Evolutionary conservation across 23 tunicate species (phyloP).

Genomic region (Trididemnum nubilum): DNA sequence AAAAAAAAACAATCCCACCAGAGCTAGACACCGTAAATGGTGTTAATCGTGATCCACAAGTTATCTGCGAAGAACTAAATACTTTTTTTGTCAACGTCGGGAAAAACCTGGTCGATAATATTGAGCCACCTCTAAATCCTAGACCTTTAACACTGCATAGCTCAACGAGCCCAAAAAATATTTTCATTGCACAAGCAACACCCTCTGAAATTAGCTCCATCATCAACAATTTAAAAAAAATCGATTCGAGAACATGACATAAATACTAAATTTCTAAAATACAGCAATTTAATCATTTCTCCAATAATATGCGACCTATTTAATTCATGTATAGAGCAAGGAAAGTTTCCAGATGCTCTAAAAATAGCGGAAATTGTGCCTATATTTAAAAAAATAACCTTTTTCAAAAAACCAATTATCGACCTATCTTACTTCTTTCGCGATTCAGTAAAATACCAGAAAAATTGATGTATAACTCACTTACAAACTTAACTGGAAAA

Average conservation of each 20-base stretch:
- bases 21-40: background rate
- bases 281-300: background rate
- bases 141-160: background rate
- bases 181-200: background rate
- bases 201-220: background rate
- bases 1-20: background rate
- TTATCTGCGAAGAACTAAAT: background rate
- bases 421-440: background rate
- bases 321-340: background rate
- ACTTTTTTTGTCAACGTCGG: background rate
- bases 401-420: background rate
- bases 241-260: background rate
- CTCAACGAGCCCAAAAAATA: background rate
- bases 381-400: background rate
- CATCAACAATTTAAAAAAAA: background rate
- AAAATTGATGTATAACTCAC: background rate
- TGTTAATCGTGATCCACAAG: background rate
- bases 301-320: background rate
- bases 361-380: background rate
- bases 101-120: background rate
- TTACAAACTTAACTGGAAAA: background rate
- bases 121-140: background rate
- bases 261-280: background rate
- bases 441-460: background rate
- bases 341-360: background rate